Base-by-base conservation (phyloP, 1,140 invertebrate species). In the Drosophila chauvacae region DNA sequence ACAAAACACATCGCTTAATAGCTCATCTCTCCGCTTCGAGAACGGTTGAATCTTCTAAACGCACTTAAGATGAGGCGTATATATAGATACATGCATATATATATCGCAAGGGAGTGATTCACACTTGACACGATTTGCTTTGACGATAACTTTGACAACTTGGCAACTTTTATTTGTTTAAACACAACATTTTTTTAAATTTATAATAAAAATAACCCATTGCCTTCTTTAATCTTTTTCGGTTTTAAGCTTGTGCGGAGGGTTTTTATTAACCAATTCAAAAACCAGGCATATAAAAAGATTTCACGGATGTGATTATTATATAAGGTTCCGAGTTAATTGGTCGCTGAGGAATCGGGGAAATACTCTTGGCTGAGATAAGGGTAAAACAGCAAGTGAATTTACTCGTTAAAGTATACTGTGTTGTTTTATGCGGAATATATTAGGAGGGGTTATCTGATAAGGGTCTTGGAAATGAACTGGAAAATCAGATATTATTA, bases 61-160 rank as follows among this genome's bases (percentile, higher is more conserved):
- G 39, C 45, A 39, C 10, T 37, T n/a, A 26, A 50, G 51, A 58
- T 70, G 28, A 28, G 7, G 4, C n/a, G 13, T 26, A 26, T 45
- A 47, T 53, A 13, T 23, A 23, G 10, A 35, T 16, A 13, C 18
- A 35, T 26, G 33, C 26, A 41, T 30, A 10, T 26, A 10, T 26
- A 28, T 56, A 71, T 37, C 37, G 16, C 11, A 23, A n/a, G 9
- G 20, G 18, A 45, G 33, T 73, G 71, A 72, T 37, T 73, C 71
- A 73, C 37, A 26, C 70, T 71, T 51, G 57, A 53, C 45, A 30
- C 48, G 47, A 61, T 73, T 73, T 41, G 20, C 39, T 61, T 70
- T 41, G 18, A 39, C 28, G 16, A 69, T 20, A 50, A 48, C 35
- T 41, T 50, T 28, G n/a, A 20, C 35, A 35, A 13, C 10, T 35